phyloP scores from a whole-genome alignment of 2,888 invertebrate species.

The Sarcophaga variegata region DNA sequence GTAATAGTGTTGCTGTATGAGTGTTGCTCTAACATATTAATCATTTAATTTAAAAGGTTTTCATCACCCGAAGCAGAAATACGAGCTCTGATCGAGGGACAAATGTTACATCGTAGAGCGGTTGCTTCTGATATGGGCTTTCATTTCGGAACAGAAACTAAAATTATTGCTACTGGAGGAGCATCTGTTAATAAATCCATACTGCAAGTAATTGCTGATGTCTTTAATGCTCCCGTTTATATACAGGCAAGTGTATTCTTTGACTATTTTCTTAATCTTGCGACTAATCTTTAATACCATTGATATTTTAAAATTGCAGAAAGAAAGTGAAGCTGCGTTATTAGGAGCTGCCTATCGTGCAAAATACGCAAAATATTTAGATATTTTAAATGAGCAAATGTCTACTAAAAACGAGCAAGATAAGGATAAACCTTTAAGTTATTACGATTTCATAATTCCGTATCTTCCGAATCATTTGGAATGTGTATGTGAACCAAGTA shows the following conservation, averaged over 20 bases:
- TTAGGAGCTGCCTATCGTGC: constrained; percentile 91
- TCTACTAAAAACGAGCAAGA: neutral
- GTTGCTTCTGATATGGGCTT: constrained; percentile 93
- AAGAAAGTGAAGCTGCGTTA: constrained; percentile 92
- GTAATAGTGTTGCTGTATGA: neutral
- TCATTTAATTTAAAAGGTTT: constrained; percentile 73
- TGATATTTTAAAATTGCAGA: constrained; percentile 81
- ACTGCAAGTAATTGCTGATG: constrained; percentile 94
- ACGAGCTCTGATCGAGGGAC: constrained; percentile 95
- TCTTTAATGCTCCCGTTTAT: constrained; percentile 95
- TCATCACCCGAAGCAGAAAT: constrained; percentile 88
- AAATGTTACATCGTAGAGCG: constrained; percentile 91
- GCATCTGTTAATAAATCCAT: constrained; percentile 93
- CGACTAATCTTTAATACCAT: neutral
- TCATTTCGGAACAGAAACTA: constrained; percentile 85
- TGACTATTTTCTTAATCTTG: neutral
- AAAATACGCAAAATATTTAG: constrained; percentile 83
- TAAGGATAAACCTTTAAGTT: constrained; percentile 67
- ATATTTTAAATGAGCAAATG: constrained; percentile 26
- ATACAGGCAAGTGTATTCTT: constrained; percentile 84
- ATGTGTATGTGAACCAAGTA: constrained; percentile 87
- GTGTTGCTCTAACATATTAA: neutral
- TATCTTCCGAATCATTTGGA: constrained; percentile 81
- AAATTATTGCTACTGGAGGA: constrained; percentile 96
- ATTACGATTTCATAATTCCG: constrained; percentile 78